Evolutionary conservation across 2,113 vertebrate species (phyloP), one percentile per base, ranked within the genome.

Genomic region (Zingel zingel): DNA sequence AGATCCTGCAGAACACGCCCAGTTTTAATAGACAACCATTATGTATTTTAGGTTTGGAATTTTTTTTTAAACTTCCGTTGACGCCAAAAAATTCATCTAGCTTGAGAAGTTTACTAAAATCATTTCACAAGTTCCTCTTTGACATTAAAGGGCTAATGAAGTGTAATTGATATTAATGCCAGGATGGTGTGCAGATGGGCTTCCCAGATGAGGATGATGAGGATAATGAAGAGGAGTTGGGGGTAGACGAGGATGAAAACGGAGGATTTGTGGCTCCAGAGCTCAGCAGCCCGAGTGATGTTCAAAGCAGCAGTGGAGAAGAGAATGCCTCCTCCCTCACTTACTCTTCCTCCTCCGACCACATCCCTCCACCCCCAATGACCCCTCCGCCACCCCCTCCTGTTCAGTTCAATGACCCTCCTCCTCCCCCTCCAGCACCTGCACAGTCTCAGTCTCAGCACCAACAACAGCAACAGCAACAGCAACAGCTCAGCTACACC

Each of bases 241-340:
- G 83, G 5, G 86, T 92, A 50, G 95, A 95, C 1, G 95, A 95
- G 27, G 95, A 95, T 36, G 95, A 98, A 86, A 95, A 92, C 51
- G 97, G 95, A 79, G 97, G 96, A 83, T 98, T 96, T 0, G 91
- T 96, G 11, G 96, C 96, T 80, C 97, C 97, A 0, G 98, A 98
- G 2, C 91, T 95, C 58, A 99, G 98, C 96, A 99, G 97, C 71
- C 94, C 96, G 0, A 99, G 98, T 63, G 98, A 99, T 58, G 95
- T 96, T 59, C 89, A 97, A 84, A 98, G 98, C 94, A 97, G 97
- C 95, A 97, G 96, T 0, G 98, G 93, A 51, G 95, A 95, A 36
- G 95, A 98, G 1, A 98, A 99, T 18, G 97, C 97, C 75, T 99
- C 97, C 86, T 99, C 98, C 27, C 95, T 99, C 58, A 99, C 98